Percentiles rank a stretch among this genome's conserved stretches.
Conservation (phyloP, 37 sponge, comb jelly and placozoan species). For the Beroe forskalii region DNA sequence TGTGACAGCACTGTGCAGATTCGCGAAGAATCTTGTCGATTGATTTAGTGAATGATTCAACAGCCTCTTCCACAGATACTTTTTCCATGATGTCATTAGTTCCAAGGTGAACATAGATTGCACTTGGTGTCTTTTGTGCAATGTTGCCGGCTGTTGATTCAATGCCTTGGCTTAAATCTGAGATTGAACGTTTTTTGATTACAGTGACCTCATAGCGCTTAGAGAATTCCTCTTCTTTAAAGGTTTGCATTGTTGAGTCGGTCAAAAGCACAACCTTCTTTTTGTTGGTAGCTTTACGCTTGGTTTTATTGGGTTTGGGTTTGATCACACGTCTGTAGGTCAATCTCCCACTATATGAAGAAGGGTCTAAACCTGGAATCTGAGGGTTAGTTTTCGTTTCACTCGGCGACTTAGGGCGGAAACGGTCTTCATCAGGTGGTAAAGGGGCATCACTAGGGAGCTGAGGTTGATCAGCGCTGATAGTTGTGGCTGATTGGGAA, state of each 20-base stretch:
- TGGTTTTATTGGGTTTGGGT: not conserved
- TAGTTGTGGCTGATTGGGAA: too few relatives aligned
- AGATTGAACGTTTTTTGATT: not conserved
- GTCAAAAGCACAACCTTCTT: not conserved
- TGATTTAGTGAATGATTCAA: too few relatives aligned
- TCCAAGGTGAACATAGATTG: not conserved
- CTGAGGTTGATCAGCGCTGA: too few relatives aligned
- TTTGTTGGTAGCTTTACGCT: not conserved
- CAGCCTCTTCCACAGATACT: too few relatives aligned
- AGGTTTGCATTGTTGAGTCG: too few relatives aligned
- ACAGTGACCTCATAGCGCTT: not conserved
- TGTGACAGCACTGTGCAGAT: too few relatives aligned
- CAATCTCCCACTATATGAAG: not conserved
- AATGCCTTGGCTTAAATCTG: not conserved
- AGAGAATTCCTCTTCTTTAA: not conserved
- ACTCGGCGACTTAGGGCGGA: too few relatives aligned
- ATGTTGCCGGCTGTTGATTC: not conserved
- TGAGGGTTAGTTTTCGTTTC: not conserved
- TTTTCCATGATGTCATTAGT: not conserved
- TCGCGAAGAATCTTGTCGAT: too few relatives aligned
- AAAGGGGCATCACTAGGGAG: too few relatives aligned
- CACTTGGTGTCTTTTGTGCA: not conserved
- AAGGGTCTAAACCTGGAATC: not conserved
- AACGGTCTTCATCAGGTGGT: too few relatives aligned
- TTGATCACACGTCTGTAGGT: not conserved